Base-by-base conservation (phyloP, 2,888 invertebrate species). In the Pediacus dermestoides region DNA sequence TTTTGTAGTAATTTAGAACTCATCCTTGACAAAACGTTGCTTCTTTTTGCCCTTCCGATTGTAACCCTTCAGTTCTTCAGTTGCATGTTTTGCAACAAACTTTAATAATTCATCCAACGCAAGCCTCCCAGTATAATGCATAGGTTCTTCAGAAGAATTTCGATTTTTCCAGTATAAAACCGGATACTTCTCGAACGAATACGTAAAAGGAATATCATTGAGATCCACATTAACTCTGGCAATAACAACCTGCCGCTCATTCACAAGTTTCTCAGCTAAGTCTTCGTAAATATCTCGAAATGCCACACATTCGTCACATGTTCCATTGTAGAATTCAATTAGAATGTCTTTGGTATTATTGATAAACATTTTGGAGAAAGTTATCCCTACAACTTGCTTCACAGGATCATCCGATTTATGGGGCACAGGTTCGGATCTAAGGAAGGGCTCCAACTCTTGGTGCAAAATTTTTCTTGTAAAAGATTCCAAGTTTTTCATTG, bases 181-280 rank as follows among this genome's bases (percentile, higher is more conserved):
- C 37, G 99, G 99, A 82, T 96, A 99, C 4, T 99, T 97, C 42
- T 84, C 80, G 6, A 99, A 99, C 61, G 95, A 89, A 70, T 80
- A 99, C 4, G 77, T 72, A 50, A 84, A 74, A 48, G 96, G 94
- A 57, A 96, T 95, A 76, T 99, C 99, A 68, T 99, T 99, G 8
- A 97, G 97, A 70, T 99, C 99, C 76, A 99, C 89, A 71, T 99
- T 99, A 1, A 94, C 89, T 58, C 99, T 90, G 47, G 82, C 84
- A 2, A 99, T 82, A n/a, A n/a, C n/a, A n/a, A n/a, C n/a, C n/a
- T n/a, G n/a, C 15, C 86, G 80, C 72, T 97, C 97, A 52, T 82
- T 75, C 47, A 52, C 55, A 21, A 60, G 36, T 53, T 88, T 89
- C 40, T 85, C 82, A 22, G 89, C 99, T 18, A 99, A 75, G 70